These are phyloP conservation scores for Cynoglossus semilaevis DNA, from an alignment of 2,113 vertebrate genomes.

Conservation along the genomic window DNA sequence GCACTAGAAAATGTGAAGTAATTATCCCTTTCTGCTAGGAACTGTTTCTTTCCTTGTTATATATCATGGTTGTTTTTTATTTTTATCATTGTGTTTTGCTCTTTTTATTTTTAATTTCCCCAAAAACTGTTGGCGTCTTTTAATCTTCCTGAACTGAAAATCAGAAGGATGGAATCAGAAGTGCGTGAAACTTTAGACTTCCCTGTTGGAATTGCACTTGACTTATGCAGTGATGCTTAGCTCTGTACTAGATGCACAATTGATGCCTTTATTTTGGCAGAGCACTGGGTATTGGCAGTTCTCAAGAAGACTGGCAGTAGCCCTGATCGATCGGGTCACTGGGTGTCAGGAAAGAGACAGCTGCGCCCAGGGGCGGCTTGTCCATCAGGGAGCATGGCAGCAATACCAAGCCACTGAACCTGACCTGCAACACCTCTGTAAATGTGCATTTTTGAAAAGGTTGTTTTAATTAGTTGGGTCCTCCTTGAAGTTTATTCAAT, in stretches of 20 bases:
- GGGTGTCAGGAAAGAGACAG: conserved; percentile 63
- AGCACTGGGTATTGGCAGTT: conserved; percentile 65
- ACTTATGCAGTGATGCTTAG: conserved; percentile 10
- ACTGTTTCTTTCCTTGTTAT: conserved; percentile 13
- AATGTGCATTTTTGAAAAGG: conserved; percentile 63
- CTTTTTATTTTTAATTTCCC: conserved; percentile 40
- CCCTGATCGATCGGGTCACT: conserved; percentile 71
- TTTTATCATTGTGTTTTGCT: conserved; percentile 47
- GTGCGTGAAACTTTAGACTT: conserved; percentile 14
- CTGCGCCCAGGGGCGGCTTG: conserved; percentile 46
- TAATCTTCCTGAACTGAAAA: conserved; percentile 57
- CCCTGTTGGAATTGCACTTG: conserved; percentile 6
- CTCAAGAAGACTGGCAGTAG: conserved; percentile 65
- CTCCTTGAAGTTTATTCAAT: conserved; percentile 59
- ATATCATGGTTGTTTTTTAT: conserved; percentile 46
- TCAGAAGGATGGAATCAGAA: conserved; percentile 8
- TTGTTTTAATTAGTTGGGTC: conserved; percentile 66
- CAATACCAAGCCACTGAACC: conserved; percentile 24
- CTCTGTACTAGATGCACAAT: conserved; percentile 43
- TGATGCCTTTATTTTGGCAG: conserved; percentile 69
- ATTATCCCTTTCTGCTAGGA: conserved; percentile 52
- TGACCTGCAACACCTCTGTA: conserved; percentile 33
- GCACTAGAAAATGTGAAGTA: conserved; percentile 11
- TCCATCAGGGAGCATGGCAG: conserved; percentile 57
- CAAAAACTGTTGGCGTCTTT: conserved; percentile 51